Percentiles rank a stretch among this genome's conserved stretches.
Evolutionary conservation across 2,888 invertebrate genomes (phyloP).

Genomic region (Eumerus sabulonum): DNA sequence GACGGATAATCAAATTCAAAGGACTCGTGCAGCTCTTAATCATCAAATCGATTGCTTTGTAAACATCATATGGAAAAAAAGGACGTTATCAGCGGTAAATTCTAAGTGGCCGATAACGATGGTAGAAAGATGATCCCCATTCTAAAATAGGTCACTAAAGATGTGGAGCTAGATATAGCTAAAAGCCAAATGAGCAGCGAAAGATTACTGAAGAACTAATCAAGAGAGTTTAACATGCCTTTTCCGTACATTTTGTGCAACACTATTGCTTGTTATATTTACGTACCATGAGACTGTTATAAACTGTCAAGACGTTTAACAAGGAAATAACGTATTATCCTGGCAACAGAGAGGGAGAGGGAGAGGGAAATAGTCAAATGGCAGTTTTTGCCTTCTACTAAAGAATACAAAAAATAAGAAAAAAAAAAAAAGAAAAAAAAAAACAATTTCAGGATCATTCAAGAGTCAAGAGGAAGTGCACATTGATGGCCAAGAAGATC

Average conservation of each 20-base stretch:
- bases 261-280: constrained; percentile 23
- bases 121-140: neutral
- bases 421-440: constrained; percentile 11
- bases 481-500: constrained; percentile 3
- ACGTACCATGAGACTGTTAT: neutral
- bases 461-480: constrained; percentile 29
- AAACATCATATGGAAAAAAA: constrained; percentile 44
- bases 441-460: constrained; percentile 11
- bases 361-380: no score
- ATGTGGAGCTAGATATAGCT: neutral
- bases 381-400: neutral
- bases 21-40: constrained; percentile 53
- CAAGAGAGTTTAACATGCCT: constrained; percentile 38
- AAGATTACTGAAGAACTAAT: constrained; percentile 41
- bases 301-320: constrained; percentile 54
- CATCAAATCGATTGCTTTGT: constrained; percentile 52
- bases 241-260: constrained; percentile 15
- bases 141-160: neutral
- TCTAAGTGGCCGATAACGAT: constrained; percentile 38
- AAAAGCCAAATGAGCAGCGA: neutral
- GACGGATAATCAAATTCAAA: constrained; percentile 22
- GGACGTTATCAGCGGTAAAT: constrained; percentile 52
- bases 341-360: no score
- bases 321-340: constrained; percentile 49
- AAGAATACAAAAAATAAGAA: no score